Evolutionary conservation across 2,888 invertebrate genomes (phyloP), one percentile per base, ranked within the genome.

Genomic region (Crematogaster levior): DNA sequence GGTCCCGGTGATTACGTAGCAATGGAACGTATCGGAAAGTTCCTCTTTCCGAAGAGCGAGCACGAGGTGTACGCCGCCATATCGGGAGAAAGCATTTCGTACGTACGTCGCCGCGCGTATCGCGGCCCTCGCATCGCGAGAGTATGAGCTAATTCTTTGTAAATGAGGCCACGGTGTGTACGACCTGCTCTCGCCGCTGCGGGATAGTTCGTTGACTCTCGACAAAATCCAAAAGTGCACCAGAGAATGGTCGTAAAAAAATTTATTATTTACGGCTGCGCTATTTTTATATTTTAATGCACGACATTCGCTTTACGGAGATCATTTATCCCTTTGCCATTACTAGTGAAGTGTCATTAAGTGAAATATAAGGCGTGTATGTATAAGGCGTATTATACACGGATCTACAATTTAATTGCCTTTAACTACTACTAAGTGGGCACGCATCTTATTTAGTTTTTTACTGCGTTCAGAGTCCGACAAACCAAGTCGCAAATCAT

Each of bases 21-120:
- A 48, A 74, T 65, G 87, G 80, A 70, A 85, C 77, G 43, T 80
- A 58, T 68, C 84, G 68, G 84, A 85, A 81, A 84, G 77, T 80
- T 75, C 65, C 53, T 85, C 74, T 85, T 65, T 88, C 84, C 88
- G 82, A 83, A 82, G 88, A 86, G 61, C 84, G 86, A 79, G 63
- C 84, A 81, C 77, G 66, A 37, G 27, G 18, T 79, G 79, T 79
- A 81, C 65, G 68, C 46, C 51, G 46, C 40, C 63, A 53, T 85
- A 84, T 84, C 74, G 56, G 75, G 88, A 84, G 89, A 89, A 89
- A 89, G 88, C 85, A 89, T 84, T 89, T 85, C 61, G 46, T 80
- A 75, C 21, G 60, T 24, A 40, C 74, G 56, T 75, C 56, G 70
- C 37, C 46, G 18, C 18, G 40, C 68, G 65, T 75, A 66, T 77